Base-by-base conservation (phyloP, 2,888 invertebrate genomes). In the Luperina testacea region DNA sequence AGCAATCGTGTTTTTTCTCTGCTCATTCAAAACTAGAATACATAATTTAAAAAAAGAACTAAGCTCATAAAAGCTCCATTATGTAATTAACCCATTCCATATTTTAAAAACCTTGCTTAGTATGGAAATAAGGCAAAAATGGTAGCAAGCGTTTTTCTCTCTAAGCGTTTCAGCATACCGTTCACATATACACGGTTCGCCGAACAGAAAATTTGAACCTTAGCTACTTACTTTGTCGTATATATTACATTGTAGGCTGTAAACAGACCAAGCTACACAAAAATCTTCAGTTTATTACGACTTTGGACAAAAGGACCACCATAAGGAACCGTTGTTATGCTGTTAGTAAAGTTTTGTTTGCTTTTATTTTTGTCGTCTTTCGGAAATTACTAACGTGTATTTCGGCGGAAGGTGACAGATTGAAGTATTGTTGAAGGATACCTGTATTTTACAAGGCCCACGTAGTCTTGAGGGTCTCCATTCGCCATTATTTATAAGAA, bases 101-200 rank as follows among this genome's bases (percentile, higher is more conserved):
- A 64, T 61, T 69, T 67, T 1, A 59, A 71, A 69, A 80, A 42
- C 51, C 64, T 20, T 63, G 70, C 63, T 72, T 69, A 82, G 24
- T 83, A 83, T 82, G 83, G 69, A 67, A 83, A 86, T 85, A 17
- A 75, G 75, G 85, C 45, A 69, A 65, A 80, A 85, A 63, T 75
- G 17, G 9, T 64, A 61, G 82, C 67, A 64, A 73, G 27, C 68
- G 57, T 72, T 85, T 83, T 83, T 63, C 61, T 15, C 27, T 65
- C 13, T 59, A 63, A 83, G 32, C 64, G 72, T 82, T 82, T 85
- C 59, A 65, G 70, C 63, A 57, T 77, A 81, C 45, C 27, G 45
- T 71, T 71, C 24, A 17, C 68, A 64, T 4, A 68, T 64, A n/a
- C n/a, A 38, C 5, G 59, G 75, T 85, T 72, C 63, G 59, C 59